Evolutionary conservation across 2,113 vertebrate genomes (phyloP), one percentile per base, ranked within the genome.

Genomic region (Anhinga anhinga): DNA sequence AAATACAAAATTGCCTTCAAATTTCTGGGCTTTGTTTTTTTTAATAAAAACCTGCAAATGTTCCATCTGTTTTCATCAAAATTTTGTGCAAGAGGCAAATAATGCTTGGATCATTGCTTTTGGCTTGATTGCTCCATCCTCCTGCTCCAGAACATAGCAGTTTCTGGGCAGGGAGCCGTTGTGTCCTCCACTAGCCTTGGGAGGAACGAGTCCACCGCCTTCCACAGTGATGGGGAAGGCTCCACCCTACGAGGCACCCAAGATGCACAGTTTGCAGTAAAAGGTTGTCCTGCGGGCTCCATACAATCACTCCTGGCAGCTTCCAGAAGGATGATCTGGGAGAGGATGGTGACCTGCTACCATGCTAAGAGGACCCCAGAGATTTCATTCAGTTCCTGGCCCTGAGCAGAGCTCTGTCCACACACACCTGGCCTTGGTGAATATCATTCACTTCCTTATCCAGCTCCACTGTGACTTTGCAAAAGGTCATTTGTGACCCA

Each of bases 41-140:
- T 88, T 23, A 47, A 74, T 79, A 84, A 96, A 95, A 92, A 82
- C 7, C 52, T 78, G 61, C 23, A 76, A 93, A 87, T 66, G 50
- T 84, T 95, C 94, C 77, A 91, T 93, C 93, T 95, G 79, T 69
- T 83, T 87, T 70, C 81, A 67, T 67, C 55, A 96, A 82, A 78
- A 93, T 84, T 73, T 94, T 78, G 59, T 93, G 61, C 52, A 82
- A 93, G 77, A 94, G 55, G 81, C 77, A 96, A 78, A 84, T 88
- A 88, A 88, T 62, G 27, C 26, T 96, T 94, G 88, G 80, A 91
- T 91, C 77, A 52, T 86, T 94, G 69, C 44, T 96, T 94, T 89
- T 91, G 91, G 77, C 91, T 91, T 84, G 63, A 67, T 91, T 86
- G 63, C 18, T 83, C 45, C 32, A 77, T 61, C 58, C 49, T 88